These are phyloP conservation scores for Setophaga coronata DNA, from an alignment of 2,113 vertebrate species.

Conservation along the genomic window DNA sequence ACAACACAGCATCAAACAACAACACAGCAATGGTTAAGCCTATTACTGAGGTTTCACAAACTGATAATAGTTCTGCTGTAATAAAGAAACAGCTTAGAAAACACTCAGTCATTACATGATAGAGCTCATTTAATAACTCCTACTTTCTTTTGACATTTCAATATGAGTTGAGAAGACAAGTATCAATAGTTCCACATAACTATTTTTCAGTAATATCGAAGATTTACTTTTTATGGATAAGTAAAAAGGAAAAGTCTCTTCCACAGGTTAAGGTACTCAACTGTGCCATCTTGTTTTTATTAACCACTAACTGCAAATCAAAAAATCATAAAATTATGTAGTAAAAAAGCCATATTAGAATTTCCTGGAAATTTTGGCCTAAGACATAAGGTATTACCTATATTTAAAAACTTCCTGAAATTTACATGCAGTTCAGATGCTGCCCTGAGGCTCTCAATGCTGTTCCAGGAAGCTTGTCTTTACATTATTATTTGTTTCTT, in stretches of 20 bases:
- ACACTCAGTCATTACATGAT: neutral
- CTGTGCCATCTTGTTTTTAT: neutral
- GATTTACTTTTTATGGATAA: neutral
- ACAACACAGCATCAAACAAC: neutral
- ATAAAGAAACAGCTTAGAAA: neutral
- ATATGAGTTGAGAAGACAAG: neutral
- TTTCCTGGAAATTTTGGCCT: neutral
- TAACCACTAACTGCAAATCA: neutral
- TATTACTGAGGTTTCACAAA: neutral
- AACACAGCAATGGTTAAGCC: neutral
- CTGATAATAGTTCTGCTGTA: neutral
- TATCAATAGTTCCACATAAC: neutral
- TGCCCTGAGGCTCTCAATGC: neutral
- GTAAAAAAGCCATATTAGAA: neutral
- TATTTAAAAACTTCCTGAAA: neutral
- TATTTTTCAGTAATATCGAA: neutral
- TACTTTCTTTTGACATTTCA: neutral
- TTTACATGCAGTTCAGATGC: neutral
- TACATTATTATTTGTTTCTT: neutral
- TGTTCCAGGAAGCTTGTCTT: neutral
- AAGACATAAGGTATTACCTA: neutral
- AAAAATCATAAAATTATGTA: neutral
- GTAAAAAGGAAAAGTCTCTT: neutral
- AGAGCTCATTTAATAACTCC: too few species aligned
- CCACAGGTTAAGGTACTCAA: neutral